These are phyloP conservation scores for Drosophila macrospina DNA, from an alignment of 2,888 invertebrate genomes.

Conservation along the genomic window DNA sequence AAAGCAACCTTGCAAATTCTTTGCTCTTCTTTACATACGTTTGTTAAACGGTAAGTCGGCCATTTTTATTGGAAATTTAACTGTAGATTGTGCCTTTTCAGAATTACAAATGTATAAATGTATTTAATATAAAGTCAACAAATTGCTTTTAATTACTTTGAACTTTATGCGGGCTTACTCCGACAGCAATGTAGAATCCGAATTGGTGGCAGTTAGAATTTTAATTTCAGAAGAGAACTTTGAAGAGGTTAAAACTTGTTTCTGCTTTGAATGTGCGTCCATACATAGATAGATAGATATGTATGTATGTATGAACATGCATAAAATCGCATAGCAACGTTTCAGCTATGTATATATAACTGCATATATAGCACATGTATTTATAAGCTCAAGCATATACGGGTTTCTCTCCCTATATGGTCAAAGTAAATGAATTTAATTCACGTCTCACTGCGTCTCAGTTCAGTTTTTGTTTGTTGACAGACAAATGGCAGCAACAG, in stretches of 20 bases:
- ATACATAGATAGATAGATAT: slow-evolving; percentile 10
- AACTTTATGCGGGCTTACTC: slow-evolving; percentile 43
- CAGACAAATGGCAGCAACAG: slow-evolving; percentile 38
- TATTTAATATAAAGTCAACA: slow-evolving; percentile 13
- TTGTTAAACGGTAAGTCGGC: slow-evolving; percentile 70
- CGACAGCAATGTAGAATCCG: slow-evolving; percentile 12
- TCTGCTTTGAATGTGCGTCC: slow-evolving; percentile 29
- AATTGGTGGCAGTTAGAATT: slow-evolving; percentile 50
- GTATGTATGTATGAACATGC: slow-evolving; percentile 6
- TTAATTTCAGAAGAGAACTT: slow-evolving; percentile 46
- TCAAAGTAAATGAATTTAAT: slow-evolving; percentile 69
- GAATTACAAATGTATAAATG: slow-evolving; percentile 16
- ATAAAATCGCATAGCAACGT: slow-evolving; percentile 24
- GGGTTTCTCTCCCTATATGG: slow-evolving; percentile 40
- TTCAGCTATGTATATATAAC: slow-evolving; percentile 1
- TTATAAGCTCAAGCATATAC: slow-evolving; percentile 15
- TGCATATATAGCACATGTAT: slow-evolving; percentile 13
- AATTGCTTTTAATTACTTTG: slow-evolving; percentile 48
- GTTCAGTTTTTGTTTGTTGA: slow-evolving; percentile 55
- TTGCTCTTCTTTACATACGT: slow-evolving; percentile 42
- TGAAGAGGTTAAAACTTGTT: slow-evolving; percentile 55
- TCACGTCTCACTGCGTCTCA: slow-evolving; percentile 61
- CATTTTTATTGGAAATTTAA: slow-evolving; percentile 66
- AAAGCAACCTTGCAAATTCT: slow-evolving; percentile 52
- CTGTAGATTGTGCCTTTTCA: slow-evolving; percentile 26